A percentile compares a stretch with the other conserved stretches of the same genome.
phyloP scores from a whole-genome alignment of 2,797 vertebrate species.

The Phyllotis vaccarum region DNA sequence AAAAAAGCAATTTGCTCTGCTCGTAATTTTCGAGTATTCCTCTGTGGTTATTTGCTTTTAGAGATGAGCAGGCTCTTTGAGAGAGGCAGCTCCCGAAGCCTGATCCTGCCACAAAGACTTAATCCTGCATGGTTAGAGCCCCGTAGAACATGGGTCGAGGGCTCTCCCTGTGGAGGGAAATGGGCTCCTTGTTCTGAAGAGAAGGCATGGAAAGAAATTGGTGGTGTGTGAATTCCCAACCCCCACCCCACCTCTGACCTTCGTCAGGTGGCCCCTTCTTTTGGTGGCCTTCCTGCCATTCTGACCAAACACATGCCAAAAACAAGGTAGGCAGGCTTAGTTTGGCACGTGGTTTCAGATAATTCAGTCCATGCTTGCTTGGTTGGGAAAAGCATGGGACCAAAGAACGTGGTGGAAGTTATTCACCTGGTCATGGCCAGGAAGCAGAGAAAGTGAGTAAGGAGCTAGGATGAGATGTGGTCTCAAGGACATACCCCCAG shows the following conservation, averaged over 20 bases:
- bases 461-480: not conserved
- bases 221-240: not conserved
- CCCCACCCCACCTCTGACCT: not conserved
- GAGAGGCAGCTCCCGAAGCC: not conserved
- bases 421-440: not conserved
- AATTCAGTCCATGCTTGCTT: not conserved
- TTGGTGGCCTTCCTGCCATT: not conserved
- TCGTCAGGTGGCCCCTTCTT: too few species aligned
- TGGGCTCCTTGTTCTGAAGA: not conserved
- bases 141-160: accelerated
- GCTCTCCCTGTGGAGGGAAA: not conserved
- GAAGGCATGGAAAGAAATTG: not conserved
- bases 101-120: not conserved
- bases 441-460: not conserved
- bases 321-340: not conserved
- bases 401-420: not conserved
- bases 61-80: not conserved
- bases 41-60: conserved; percentile 47
- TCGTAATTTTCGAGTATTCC: conserved; percentile 10
- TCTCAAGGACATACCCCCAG: not conserved
- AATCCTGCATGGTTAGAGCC: not conserved
- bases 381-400: not conserved
- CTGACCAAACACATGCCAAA: not conserved
- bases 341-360: not conserved
- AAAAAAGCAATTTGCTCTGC: conserved; percentile 40